Percentiles rank a stretch among this genome's conserved stretches.
Evolutionary conservation across 2,113 vertebrate genomes (phyloP).

Genomic region (Panthera uncia): DNA sequence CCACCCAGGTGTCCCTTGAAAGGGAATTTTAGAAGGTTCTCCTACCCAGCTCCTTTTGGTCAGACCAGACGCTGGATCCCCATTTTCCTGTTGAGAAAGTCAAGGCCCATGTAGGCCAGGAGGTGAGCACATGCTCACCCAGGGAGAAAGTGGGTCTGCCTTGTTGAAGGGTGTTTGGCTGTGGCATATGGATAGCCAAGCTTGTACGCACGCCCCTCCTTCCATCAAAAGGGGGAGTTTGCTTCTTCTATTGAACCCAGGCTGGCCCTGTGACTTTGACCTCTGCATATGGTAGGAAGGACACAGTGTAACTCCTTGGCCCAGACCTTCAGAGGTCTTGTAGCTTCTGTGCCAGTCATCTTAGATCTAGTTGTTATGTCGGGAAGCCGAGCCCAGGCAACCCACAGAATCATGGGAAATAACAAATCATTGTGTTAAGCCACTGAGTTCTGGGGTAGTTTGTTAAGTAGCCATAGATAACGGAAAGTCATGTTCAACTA

Average conservation of each 20-base stretch:
- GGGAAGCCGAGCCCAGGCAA: neutral
- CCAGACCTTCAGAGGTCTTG: neutral
- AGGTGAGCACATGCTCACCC: rapidly evolving
- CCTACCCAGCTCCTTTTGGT: neutral
- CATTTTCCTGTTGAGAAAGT: neutral
- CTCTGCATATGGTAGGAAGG: neutral
- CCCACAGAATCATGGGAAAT: neutral
- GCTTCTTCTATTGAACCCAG: neutral
- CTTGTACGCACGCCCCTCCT: neutral
- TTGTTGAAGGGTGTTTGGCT: neutral
- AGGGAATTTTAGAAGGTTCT: neutral
- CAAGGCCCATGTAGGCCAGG: neutral
- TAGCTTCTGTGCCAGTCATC: neutral
- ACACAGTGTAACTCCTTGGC: neutral
- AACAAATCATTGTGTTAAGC: neutral
- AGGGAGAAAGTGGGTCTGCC: neutral
- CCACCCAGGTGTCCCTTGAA: neutral
- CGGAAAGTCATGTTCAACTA: neutral
- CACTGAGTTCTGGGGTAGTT: neutral
- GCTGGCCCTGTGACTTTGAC: neutral
- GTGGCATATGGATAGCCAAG: neutral
- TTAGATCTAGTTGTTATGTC: neutral
- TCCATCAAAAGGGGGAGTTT: neutral
- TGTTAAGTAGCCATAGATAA: neutral
- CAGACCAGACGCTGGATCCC: neutral